phyloP scores from a whole-genome alignment of 2,113 vertebrate species.

The Chloroceryle aenea region DNA sequence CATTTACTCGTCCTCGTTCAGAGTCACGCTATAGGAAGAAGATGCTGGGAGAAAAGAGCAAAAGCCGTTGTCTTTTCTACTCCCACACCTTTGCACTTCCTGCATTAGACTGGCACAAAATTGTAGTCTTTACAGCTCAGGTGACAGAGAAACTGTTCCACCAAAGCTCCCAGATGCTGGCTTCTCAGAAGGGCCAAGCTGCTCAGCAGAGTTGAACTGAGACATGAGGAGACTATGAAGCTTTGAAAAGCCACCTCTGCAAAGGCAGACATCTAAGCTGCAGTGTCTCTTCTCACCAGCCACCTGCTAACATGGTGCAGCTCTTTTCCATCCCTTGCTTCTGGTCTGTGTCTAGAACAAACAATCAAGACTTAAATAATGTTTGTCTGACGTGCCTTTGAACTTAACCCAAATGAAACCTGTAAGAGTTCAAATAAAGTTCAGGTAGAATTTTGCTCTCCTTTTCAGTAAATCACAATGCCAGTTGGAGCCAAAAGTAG shows the following conservation, averaged over 20 bases:
- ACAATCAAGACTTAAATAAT: not conserved
- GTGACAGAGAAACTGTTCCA: not conserved
- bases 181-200: not conserved
- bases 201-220: not conserved
- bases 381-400: not conserved
- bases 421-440: not conserved
- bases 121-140: not conserved
- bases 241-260: not conserved
- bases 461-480: not conserved
- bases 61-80: not conserved
- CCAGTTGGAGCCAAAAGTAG: not conserved
- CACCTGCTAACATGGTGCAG: not conserved
- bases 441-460: not conserved
- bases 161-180: not conserved
- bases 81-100: not conserved
- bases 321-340: not conserved
- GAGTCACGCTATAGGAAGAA: not conserved
- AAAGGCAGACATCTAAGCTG: not conserved
- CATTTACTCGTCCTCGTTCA: not conserved
- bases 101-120: not conserved
- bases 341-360: not conserved
- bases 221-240: not conserved
- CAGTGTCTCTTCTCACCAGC: not conserved
- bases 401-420: not conserved
- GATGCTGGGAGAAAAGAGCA: not conserved